Evolutionary conservation across 2,113 vertebrate species (phyloP).

Genomic region (Hyla sarda): DNA sequence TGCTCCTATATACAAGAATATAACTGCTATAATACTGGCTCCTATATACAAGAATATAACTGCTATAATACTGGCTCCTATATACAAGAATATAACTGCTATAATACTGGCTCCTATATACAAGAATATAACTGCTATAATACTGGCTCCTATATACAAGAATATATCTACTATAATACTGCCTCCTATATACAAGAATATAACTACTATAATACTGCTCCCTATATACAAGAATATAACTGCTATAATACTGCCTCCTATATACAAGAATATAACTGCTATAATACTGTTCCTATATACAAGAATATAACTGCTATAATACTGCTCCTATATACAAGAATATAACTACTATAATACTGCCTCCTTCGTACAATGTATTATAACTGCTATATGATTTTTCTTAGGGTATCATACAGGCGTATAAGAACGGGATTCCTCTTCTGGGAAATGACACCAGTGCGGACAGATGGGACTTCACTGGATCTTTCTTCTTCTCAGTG

Average conservation of each 20-base stretch:
- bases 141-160: not conserved
- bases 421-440: slow-evolving; percentile 78
- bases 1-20: not conserved
- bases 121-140: not conserved
- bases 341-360: not conserved
- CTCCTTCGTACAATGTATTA: not conserved
- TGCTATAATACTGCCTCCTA: not conserved
- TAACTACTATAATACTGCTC: not conserved
- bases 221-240: slow-evolving; percentile 3
- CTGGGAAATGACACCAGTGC: slow-evolving; percentile 77
- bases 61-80: no score
- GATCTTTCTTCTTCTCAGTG: slow-evolving; percentile 90
- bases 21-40: no score
- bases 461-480: slow-evolving; percentile 86
- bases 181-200: no score
- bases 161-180: no score
- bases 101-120: not conserved
- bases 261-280: not conserved
- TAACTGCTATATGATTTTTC: slow-evolving; percentile 37
- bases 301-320: no score
- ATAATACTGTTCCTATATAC: no score
- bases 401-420: slow-evolving; percentile 75
- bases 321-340: no score
- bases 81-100: no score
- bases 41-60: no score